These are phyloP conservation scores for Chondrosia reniformis DNA, from an alignment of 37 sponge, comb jelly and placozoan genomes.

Conservation along the genomic window DNA sequence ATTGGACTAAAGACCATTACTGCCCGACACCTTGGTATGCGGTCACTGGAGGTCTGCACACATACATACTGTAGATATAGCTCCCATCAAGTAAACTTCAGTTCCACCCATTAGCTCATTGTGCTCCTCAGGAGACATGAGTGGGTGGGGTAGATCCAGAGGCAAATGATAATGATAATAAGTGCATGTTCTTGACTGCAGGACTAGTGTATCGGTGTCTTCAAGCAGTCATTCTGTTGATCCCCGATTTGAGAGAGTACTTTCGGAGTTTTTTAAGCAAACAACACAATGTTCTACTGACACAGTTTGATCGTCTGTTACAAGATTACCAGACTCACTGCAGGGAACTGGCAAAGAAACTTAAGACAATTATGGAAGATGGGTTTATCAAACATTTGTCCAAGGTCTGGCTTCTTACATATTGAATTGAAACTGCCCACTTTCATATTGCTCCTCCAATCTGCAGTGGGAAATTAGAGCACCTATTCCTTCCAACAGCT, in stretches of 20 bases:
- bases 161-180: not conserved
- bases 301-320: constrained; percentile 60
- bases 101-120: not conserved
- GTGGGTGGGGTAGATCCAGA: no score
- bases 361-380: constrained; percentile 89
- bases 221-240: constrained; percentile 59
- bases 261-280: constrained; percentile 55
- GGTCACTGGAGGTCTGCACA: not conserved
- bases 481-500: constrained; percentile 76
- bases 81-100: not conserved
- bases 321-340: constrained; percentile 82
- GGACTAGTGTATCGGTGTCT: constrained; percentile 77
- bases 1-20: constrained; percentile 96
- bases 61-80: not conserved
- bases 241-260: constrained; percentile 62
- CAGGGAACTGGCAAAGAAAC: constrained; percentile 69
- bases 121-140: not conserved
- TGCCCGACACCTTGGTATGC: constrained; percentile 84
- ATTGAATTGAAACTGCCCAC: not conserved
- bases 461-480: constrained; percentile 83
- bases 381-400: constrained; percentile 64
- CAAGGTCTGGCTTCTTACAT: constrained; percentile 23
- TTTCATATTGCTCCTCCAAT: not conserved
- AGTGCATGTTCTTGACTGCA: constrained; percentile 22
- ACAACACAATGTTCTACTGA: constrained; percentile 68